Evolutionary conservation across 2,113 vertebrate species (phyloP), one percentile per base, ranked within the genome.

Genomic region (Equus przewalskii): DNA sequence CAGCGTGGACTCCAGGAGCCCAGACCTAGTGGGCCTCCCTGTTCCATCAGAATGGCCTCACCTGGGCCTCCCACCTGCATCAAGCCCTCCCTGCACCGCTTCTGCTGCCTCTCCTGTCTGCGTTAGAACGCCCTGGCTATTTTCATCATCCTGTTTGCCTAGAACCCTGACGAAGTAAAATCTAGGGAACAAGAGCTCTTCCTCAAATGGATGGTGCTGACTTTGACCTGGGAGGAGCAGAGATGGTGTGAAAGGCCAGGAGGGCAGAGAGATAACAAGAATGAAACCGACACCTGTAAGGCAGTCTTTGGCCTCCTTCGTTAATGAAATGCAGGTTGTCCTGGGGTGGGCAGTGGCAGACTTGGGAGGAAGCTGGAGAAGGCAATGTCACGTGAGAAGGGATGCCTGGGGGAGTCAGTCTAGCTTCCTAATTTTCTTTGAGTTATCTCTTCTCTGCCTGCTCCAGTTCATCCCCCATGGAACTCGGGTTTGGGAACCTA

Each of bases 11-110:
- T 46, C 73, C 1, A 36, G 22, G 64, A 44, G 13, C 4, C 22
- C 49, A 56, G 1, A 46, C 56, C 33, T 70, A 46, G 2, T 8
- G 13, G 62, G 28, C 19, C 28, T 22, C 28, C 15, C 64, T 62
- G 28, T 72, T 76, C 24, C 19, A 16, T 16, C 8, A 58, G 56
- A 64, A 56, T 26, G 51, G 9, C 36, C 80, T 60, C 4, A 24
- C 7, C 0, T 0, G 9, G 30, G 30, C 58, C n/a, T 26, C 67
- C 30, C 11, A 0, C 75, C 51, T 46, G 21, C 51, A 4, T 14
- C 15, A 14, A 1, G 46, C 6, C 60, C 69, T 62, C 60, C 22
- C 4, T 14, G 3, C n/a, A 26, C 24, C 9, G 70, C 41, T 41
- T 80, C 41, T 36, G 5, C 3, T 7, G 24, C 18, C 83, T 94